These are phyloP conservation scores for Leucopsar rothschildi DNA, from an alignment of 2,113 vertebrate genomes.

Conservation along the genomic window DNA sequence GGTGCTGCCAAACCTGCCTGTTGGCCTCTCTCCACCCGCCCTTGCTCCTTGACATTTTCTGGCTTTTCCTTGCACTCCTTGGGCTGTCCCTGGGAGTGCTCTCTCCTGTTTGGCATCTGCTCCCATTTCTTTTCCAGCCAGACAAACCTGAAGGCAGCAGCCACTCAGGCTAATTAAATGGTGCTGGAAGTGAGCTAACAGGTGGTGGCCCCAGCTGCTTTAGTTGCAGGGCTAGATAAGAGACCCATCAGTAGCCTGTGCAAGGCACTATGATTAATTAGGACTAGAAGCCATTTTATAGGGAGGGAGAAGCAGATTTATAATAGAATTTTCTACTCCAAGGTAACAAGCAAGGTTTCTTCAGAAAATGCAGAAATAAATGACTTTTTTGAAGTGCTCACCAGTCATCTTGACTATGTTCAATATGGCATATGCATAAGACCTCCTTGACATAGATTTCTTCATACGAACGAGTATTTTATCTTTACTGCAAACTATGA, in stretches of 20 bases:
- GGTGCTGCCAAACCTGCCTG: neutral
- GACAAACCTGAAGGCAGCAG: conserved; percentile 10
- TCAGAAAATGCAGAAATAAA: neutral
- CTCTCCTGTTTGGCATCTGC: conserved; percentile 17
- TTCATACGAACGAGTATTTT: neutral
- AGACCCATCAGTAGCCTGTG: neutral
- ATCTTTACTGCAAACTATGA: neutral
- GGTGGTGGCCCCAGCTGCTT: conserved; percentile 80
- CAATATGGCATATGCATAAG: neutral
- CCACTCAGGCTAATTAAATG: conserved; percentile 71
- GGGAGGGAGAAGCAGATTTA: neutral
- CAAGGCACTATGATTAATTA: conserved; percentile 68
- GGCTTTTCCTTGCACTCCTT: neutral
- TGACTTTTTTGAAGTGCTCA: neutral
- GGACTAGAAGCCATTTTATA: conserved; percentile 58
- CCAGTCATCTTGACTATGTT: neutral
- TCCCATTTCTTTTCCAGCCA: conserved; percentile 2
- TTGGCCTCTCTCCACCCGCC: neutral
- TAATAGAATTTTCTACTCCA: neutral
- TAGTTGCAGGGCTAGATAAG: conserved; percentile 34
- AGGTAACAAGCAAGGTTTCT: neutral
- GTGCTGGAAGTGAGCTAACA: conserved; percentile 76
- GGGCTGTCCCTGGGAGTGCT: neutral
- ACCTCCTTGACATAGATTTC: neutral
- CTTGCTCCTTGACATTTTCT: neutral